Evolutionary conservation across 2,113 vertebrate species (phyloP), one percentile per base, ranked within the genome.

Genomic region (Eidolon helvum): DNA sequence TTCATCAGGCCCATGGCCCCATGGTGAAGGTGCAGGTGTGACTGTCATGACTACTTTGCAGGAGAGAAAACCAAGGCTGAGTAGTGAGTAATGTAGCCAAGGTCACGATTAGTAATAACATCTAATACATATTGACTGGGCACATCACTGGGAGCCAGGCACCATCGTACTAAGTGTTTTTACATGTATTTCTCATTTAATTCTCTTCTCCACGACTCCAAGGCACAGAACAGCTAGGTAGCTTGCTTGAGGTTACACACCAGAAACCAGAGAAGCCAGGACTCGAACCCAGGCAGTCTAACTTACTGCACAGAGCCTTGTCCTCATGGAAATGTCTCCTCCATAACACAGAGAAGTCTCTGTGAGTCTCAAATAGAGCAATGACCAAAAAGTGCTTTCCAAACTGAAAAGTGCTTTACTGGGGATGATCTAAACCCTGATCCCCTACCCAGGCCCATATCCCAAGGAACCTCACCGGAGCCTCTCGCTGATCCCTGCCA

Each of bases 401-500:
- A 48, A n/a, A 38, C 45, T 30, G 2, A 59, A 10, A 63, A 30
- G 24, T 24, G 3, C 21, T 53, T 14, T 45, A 4, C 10, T 2
- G 24, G 35, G 40, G 11, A 38, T 16, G 10, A 30, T 68, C 69
- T 9, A 15, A 61, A 63, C 57, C 38, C 21, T 0, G 12, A 24
- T 1, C 7, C 65, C 63, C 50, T 8, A 16, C 71, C 79, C n/a
- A 57, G 63, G 22, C 2, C 87, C 4, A 0, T 2, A 1, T 4
- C 77, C 55, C 55, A 1, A 26, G 2, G 9, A 65, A 2, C 84
- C 99, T 97, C 96, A 99, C 99, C 99, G 99, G 96, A 99, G 99
- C 97, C 98, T 98, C 91, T 99, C 99, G 0, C 99, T 99, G 98
- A 99, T 99, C 95, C 99, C 99, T 0, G 99, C 99, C 98, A 99